Evolutionary conservation across 2,113 vertebrate genomes (phyloP).

Genomic region (Corythornis cristatus): DNA sequence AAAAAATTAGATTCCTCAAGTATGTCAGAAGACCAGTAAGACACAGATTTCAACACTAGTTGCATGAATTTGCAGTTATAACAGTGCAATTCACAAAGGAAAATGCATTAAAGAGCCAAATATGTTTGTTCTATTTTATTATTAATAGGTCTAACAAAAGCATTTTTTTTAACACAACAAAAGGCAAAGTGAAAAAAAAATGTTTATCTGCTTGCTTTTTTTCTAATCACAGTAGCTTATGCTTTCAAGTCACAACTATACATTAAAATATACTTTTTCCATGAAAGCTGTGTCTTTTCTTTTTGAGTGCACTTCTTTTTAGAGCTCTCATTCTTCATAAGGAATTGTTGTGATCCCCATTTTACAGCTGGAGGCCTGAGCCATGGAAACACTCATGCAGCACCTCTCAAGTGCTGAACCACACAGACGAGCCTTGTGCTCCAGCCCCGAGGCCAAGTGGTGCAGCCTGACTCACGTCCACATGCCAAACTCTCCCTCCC

Average conservation of each 20-base stretch:
- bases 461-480: conserved; percentile 53
- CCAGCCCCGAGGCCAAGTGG: background rate
- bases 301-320: background rate
- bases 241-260: background rate
- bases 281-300: background rate
- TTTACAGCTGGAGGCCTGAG: background rate
- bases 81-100: background rate
- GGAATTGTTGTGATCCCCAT: background rate
- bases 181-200: background rate
- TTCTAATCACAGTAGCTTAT: background rate
- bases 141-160: background rate
- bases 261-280: background rate
- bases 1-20: background rate
- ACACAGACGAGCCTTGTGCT: background rate
- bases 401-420: background rate
- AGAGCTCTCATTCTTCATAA: background rate
- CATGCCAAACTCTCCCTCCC: background rate
- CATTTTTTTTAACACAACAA: background rate
- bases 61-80: background rate
- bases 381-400: background rate
- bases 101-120: background rate
- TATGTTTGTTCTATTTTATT: background rate
- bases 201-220: background rate
- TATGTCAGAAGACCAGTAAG: background rate
- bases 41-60: background rate